These are phyloP conservation scores for Heliocidaris erythrogramma DNA, from an alignment of 35 echinoderm and acorn worm genomes.

Conservation along the genomic window DNA sequence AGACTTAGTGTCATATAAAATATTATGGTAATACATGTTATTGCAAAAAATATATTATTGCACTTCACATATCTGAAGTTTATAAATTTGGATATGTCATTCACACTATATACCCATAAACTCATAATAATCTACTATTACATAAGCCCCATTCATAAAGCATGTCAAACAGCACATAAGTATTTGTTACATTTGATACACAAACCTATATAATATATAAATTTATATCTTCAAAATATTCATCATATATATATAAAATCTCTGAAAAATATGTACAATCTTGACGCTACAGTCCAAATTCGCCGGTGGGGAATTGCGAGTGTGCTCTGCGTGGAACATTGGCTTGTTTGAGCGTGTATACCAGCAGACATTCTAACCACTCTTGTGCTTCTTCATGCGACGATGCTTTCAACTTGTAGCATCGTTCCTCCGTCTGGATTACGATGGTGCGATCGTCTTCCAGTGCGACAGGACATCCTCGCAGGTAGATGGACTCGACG, in stretches of 20 bases:
- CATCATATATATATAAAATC: constrained; percentile 19
- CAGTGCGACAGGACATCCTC: constrained; percentile 75
- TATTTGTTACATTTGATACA: neutral
- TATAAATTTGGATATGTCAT: too few species aligned
- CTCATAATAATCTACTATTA: neutral
- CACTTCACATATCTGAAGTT: neutral
- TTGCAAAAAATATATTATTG: neutral
- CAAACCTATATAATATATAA: neutral
- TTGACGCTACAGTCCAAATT: constrained; percentile 16
- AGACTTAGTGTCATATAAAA: neutral
- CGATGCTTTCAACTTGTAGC: constrained; percentile 81
- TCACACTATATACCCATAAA: neutral
- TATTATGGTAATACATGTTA: neutral
- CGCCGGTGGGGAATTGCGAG: neutral
- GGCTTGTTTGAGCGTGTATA: constrained; percentile 76
- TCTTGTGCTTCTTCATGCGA: constrained; percentile 71
- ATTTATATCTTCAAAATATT: constrained; percentile 20
- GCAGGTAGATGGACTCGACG: constrained; percentile 89
- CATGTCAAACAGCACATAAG: neutral
- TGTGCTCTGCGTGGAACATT: constrained; percentile 56
- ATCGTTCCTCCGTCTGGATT: constrained; percentile 74
- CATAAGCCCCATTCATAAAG: neutral
- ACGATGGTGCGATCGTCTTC: constrained; percentile 89
- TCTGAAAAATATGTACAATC: constrained; percentile 12
- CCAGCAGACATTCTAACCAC: constrained; percentile 83